Conservation (phyloP, 2,888 invertebrate genomes). For the Athalia circularis region DNA sequence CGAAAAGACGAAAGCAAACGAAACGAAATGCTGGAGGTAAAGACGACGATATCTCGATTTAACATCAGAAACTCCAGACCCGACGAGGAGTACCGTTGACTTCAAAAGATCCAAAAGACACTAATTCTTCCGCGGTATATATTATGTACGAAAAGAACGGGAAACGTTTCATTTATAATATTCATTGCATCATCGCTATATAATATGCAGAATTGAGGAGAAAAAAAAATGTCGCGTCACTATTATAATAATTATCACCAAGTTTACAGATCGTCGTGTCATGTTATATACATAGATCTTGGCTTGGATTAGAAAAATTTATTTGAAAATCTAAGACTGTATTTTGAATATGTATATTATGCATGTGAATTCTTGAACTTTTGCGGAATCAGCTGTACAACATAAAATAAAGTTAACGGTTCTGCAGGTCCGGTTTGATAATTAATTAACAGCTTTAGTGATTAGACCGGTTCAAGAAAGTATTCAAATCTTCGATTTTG, state of each 20-base stretch:
- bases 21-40: conserved; percentile 1
- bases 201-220: not conserved
- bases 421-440: not conserved
- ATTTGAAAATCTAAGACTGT: not conserved
- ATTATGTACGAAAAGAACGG: too few species aligned
- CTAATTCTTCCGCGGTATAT: not conserved
- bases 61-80: conserved; percentile 12
- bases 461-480: not conserved
- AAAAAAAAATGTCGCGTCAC: not conserved
- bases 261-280: too few species aligned
- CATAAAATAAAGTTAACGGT: conserved; percentile 12
- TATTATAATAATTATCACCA: too few species aligned
- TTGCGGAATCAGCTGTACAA: not conserved
- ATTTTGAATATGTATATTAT: not conserved
- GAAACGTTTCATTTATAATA: too few species aligned
- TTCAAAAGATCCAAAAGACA: conserved; percentile 28
- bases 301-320: not conserved
- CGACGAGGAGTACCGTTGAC: conserved; percentile 37
- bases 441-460: conserved; percentile 15
- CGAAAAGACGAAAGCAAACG: not conserved
- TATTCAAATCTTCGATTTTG: too few species aligned
- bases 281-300: too few species aligned
- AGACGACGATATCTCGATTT: conserved; percentile 22
- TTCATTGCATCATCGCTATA: too few species aligned
- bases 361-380: conserved; percentile 10